Percentiles rank a stretch among this genome's conserved stretches.
phyloP scores from a whole-genome alignment of 2,888 invertebrate species.

The Netelia fuscicornis region DNA sequence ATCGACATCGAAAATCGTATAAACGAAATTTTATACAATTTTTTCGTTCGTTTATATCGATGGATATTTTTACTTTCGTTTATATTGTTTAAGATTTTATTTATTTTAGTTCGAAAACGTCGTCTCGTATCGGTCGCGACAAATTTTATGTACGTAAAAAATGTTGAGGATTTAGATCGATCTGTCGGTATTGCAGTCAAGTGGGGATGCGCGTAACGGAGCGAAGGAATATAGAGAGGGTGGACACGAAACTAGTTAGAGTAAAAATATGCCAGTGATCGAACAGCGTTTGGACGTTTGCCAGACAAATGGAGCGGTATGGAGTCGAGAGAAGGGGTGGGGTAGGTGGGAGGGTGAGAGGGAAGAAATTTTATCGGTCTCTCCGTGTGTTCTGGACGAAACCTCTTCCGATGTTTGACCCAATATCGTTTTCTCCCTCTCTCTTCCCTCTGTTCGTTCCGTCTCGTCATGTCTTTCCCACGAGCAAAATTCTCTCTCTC shows the following conservation, averaged over 20 bases:
- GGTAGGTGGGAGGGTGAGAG: not conserved
- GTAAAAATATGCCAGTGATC: slow-evolving; percentile 67
- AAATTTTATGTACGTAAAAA: not conserved
- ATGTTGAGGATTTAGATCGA: slow-evolving; percentile 8
- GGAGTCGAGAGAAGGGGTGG: slow-evolving; percentile 22
- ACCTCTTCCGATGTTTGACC: slow-evolving; percentile 68
- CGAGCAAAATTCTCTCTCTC: not conserved
- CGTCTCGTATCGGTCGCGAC: not conserved
- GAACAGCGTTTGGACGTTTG: slow-evolving; percentile 70
- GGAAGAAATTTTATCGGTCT: slow-evolving; percentile 71
- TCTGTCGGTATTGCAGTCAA: slow-evolving; percentile 48
- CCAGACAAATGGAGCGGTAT: slow-evolving; percentile 71
- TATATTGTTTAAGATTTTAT: not conserved
- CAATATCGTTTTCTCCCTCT: slow-evolving; percentile 58
- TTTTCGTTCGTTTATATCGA: not conserved
- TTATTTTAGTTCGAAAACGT: not conserved
- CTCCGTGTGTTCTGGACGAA: slow-evolving; percentile 51
- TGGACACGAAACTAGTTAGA: slow-evolving; percentile 62
- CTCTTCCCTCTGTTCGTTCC: not conserved
- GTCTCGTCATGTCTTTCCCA: not conserved
- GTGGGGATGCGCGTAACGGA: slow-evolving; percentile 57
- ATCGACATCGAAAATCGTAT: slow-evolving; percentile 6
- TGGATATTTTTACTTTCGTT: too few relatives aligned
- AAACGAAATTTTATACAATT: not conserved
- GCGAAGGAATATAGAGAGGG: slow-evolving; percentile 29